These are phyloP conservation scores for Drosophila sordidapex DNA, from an alignment of 2,888 invertebrate species.

Conservation along the genomic window DNA sequence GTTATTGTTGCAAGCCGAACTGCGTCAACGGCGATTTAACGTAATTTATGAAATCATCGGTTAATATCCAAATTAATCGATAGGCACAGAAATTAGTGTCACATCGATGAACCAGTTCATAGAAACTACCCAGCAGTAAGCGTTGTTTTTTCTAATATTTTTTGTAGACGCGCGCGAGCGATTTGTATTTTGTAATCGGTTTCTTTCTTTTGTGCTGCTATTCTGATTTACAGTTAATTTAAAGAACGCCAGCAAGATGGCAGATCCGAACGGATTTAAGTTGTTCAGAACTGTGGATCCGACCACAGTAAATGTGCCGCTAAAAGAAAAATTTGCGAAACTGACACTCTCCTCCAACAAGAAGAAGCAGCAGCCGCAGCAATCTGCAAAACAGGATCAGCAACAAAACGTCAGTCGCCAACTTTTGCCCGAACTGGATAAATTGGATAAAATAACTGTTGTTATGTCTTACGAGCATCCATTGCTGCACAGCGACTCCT, in stretches of 20 bases:
- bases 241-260: constrained; percentile 58
- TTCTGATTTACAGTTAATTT: constrained; percentile 54
- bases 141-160: background rate
- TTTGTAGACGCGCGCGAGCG: constrained; percentile 33
- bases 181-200: constrained; percentile 33
- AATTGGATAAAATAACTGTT: constrained; percentile 35
- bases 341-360: constrained; percentile 81
- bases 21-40: constrained; percentile 8
- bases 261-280: constrained; percentile 71
- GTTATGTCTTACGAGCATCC: constrained; percentile 45
- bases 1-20: constrained; percentile 7
- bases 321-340: constrained; percentile 83
- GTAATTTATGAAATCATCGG: background rate
- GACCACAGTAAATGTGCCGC: constrained; percentile 74
- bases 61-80: background rate
- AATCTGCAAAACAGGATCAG: constrained; percentile 2
- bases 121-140: constrained; percentile 8
- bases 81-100: constrained; percentile 15
- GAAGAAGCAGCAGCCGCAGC: constrained; percentile 37
- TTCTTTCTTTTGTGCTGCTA: constrained; percentile 2
- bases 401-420: constrained; percentile 64
- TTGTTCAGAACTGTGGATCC: constrained; percentile 82
- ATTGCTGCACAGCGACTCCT: constrained; percentile 53
- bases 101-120: background rate
- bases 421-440: constrained; percentile 57